Evolutionary conservation across 2,888 invertebrate genomes (phyloP), one percentile per base, ranked within the genome.

Genomic region (Nomada ruficornis): DNA sequence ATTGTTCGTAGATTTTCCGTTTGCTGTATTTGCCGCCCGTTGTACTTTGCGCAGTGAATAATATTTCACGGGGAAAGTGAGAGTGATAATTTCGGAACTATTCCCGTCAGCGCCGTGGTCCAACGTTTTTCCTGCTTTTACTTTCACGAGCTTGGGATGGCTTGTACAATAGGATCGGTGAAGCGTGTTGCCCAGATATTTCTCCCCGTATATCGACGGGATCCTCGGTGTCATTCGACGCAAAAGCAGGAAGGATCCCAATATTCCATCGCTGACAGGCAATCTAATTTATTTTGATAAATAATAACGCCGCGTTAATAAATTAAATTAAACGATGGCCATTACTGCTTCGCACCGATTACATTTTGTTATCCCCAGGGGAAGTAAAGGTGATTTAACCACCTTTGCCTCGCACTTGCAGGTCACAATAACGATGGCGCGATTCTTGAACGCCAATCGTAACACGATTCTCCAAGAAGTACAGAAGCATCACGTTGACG

Each of bases 121-220:
- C 85, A 73, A 81, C 79, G 77, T 83, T 69, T n/a, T 57, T 13
- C 9, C 23, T 60, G 54, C 77, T 80, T 81, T 79, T 78, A 68
- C 36, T 36, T 36, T 79, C 80, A 74, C 70, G 80, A 60, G 60
- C 36, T 18, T 47, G 44, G 64, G 76, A 73, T 67, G 76, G 78
- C 70, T 74, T 72, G 69, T 83, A 91, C 91, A 91, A 91, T 91
- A 86, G 88, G 80, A 84, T 88, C 89, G 87, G 72, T 90, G 88
- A 85, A 90, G 90, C 91, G 91, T 90, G 85, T 84, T 89, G 84
- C 88, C 86, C 89, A 77, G 91, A 90, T 90, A 90, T 90, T 89
- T 90, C 88, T 88, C 86, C 85, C 88, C 80, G 88, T 86, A 13
- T 89, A 90, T 90, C 91, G 86, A 86, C 83, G 82, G 80, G 80